Conservation (phyloP, 2,888 invertebrate species). For the Pyrrhosoma nymphula region DNA sequence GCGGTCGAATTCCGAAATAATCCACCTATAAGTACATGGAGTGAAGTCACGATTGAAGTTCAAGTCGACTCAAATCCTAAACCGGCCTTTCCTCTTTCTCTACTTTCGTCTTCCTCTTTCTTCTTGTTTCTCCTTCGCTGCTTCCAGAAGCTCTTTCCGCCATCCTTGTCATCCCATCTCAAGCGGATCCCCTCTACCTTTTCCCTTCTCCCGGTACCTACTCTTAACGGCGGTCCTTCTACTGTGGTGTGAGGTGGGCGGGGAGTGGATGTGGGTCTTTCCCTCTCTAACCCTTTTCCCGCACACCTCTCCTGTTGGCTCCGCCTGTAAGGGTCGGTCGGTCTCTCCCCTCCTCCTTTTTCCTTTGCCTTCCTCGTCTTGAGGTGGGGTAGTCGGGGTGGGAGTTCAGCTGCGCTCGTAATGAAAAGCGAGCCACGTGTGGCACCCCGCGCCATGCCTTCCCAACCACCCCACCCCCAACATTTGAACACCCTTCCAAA, state of each 20-base stretch:
- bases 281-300: background rate
- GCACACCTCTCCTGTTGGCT: background rate
- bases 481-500: background rate
- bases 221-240: background rate
- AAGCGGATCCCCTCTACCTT: background rate
- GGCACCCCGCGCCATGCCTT: slow-evolving; percentile 2
- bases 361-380: background rate
- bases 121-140: background rate
- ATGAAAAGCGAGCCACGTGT: slow-evolving; percentile 62
- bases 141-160: background rate
- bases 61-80: background rate
- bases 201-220: no score
- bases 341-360: background rate
- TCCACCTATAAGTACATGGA: no score
- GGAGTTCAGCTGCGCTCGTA: slow-evolving; percentile 49
- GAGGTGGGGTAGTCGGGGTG: background rate
- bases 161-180: background rate
- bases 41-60: no score
- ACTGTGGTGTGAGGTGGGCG: no score
- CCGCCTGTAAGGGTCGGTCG: background rate
- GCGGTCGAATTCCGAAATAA: no score
- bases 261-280: no score
- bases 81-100: background rate
- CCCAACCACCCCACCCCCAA: background rate
- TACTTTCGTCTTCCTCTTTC: background rate